Conservation (phyloP, 2,888 invertebrate genomes). For the Acronicta psi region DNA sequence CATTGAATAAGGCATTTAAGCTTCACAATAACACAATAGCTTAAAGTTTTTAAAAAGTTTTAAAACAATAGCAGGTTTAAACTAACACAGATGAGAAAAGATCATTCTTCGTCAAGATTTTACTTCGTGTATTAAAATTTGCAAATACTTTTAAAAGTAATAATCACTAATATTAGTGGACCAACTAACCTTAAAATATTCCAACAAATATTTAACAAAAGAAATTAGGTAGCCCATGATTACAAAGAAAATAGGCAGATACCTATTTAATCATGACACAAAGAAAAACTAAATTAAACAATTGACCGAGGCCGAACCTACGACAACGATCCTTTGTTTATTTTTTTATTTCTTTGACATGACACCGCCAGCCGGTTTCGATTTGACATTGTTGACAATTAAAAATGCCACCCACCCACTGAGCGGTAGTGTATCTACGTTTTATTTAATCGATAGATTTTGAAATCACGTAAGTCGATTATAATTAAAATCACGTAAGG, state of each 20-base stretch:
- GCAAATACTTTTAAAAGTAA: too few species aligned
- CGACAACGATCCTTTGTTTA: background rate
- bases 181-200: slow-evolving; percentile 62
- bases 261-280: background rate
- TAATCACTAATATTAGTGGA: background rate
- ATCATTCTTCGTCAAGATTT: too few species aligned
- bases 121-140: too few species aligned
- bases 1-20: too few species aligned
- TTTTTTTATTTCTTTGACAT: slow-evolving; percentile 33
- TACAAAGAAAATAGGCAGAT: background rate
- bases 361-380: slow-evolving; percentile 6
- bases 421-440: slow-evolving; percentile 1
- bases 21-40: too few species aligned
- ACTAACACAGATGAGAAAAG: too few species aligned
- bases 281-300: slow-evolving; percentile 52
- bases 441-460: slow-evolving; percentile 18
- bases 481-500: slow-evolving; percentile 13
- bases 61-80: too few species aligned
- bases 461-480: slow-evolving; percentile 22
- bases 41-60: too few species aligned
- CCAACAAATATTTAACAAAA: slow-evolving; percentile 56
- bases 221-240: slow-evolving; percentile 62
- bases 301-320: background rate
- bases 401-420: slow-evolving; percentile 12
- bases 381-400: slow-evolving; percentile 50